Evolutionary conservation across 2,797 vertebrate genomes (phyloP), one percentile per base, ranked within the genome.

Genomic region (Sandelia bainsii): DNA sequence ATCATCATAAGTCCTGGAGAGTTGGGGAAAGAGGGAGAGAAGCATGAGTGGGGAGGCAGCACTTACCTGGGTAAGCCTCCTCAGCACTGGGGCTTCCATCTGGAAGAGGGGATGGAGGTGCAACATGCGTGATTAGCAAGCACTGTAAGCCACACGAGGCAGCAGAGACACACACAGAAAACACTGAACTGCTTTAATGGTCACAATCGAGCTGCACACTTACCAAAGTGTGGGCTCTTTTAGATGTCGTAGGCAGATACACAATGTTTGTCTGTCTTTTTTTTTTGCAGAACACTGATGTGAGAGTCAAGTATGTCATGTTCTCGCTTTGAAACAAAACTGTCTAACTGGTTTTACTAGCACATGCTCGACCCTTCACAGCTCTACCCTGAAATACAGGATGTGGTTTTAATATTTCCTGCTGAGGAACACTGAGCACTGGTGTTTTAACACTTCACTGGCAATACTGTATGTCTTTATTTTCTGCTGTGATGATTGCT

Each of bases 61-160:
- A 94, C 96, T 93, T 97, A 99, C 98, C 97, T 98, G 97, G 96
- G 61, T 94, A 94, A 69, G 95, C 92, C 91, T 98, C 97, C 94
- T 98, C 97, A 75, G 91, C 89, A 93, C 92, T 62, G 57, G 96
- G 94, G 92, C 94, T 96, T 94, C 95, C 95, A 97, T 98, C 97
- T 98, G 96, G 93, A 97, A 75, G 80, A 91, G 62, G 89, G 95
- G 96, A 91, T 90, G 96, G 95, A 96, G 96, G 89, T 93, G 96
- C 93, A 87, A 97, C 96, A 96, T 94, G 97, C 96, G 95, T 94
- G 94, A 94, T 97, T 97, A 97, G 93, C 93, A 89, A 91, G 93
- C 89, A 92, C 94, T 92, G 93, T 40, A 86, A 90, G 94, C 82
- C 91, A 93, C 85, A 94, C 80, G 91, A 25, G 84, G 89, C 91